phyloP scores from a whole-genome alignment of 2,888 invertebrate genomes.

The Brachyptera putata region DNA sequence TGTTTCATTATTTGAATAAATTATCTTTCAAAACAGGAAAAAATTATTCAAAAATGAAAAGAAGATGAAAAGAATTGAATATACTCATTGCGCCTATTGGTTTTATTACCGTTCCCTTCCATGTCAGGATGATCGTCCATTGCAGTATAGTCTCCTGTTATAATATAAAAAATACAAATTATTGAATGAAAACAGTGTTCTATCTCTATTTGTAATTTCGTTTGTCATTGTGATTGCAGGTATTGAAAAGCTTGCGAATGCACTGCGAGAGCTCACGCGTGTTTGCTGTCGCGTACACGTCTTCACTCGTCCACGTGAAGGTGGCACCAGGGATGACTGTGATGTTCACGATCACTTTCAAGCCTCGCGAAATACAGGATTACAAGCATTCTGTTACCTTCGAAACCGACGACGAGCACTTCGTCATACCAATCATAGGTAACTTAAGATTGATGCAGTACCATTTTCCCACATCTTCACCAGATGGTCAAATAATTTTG shows the following conservation, averaged over 20 bases:
- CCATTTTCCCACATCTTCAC: background rate
- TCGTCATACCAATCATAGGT: constrained; percentile 59
- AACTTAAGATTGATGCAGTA: constrained; percentile 19
- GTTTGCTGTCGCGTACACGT: constrained; percentile 50
- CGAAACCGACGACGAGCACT: constrained; percentile 50
- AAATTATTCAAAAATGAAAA: too few relatives aligned
- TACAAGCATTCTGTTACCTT: constrained; percentile 53
- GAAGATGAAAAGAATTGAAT: too few relatives aligned
- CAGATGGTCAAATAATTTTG: too few relatives aligned
- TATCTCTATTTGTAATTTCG: too few relatives aligned
- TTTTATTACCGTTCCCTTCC: too few relatives aligned
- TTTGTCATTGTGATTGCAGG: constrained; percentile 45
- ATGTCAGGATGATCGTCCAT: too few relatives aligned
- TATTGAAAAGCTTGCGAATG: constrained; percentile 51
- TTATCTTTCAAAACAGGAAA: too few relatives aligned
- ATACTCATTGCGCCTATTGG: too few relatives aligned
- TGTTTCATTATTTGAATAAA: too few relatives aligned
- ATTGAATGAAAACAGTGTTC: too few relatives aligned
- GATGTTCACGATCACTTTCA: constrained; percentile 58
- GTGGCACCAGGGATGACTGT: constrained; percentile 67
- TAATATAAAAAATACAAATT: too few relatives aligned
- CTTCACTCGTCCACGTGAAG: constrained; percentile 48
- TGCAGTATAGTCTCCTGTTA: too few relatives aligned
- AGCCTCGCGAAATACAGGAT: constrained; percentile 54
- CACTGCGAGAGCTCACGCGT: constrained; percentile 49